Conservation (phyloP, 2,113 vertebrate genomes). For the Triplophysa rosa region DNA sequence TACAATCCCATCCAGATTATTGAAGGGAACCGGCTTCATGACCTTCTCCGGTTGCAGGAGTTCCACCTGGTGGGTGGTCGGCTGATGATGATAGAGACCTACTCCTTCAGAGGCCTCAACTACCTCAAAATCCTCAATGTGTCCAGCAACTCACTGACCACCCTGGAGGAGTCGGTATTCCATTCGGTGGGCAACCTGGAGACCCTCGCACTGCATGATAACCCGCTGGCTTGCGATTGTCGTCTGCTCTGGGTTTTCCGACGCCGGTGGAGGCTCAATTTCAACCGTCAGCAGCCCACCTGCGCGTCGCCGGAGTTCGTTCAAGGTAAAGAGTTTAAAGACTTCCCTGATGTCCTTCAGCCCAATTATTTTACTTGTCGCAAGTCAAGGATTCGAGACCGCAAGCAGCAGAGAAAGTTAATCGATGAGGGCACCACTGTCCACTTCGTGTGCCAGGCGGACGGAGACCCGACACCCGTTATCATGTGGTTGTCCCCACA, state of each 20-base stretch:
- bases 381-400: slow-evolving; percentile 91
- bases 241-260: slow-evolving; percentile 96
- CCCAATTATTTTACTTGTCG: slow-evolving; percentile 97
- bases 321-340: slow-evolving; percentile 98
- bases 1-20: slow-evolving; percentile 93
- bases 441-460: slow-evolving; percentile 92
- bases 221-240: slow-evolving; percentile 96
- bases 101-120: slow-evolving; percentile 93
- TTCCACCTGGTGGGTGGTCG: slow-evolving; percentile 94
- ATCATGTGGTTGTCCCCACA: slow-evolving; percentile 96
- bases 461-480: slow-evolving; percentile 90
- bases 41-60: slow-evolving; percentile 93
- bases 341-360: slow-evolving; percentile 91
- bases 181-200: slow-evolving; percentile 96
- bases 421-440: slow-evolving; percentile 95
- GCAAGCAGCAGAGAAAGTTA: slow-evolving; percentile 91
- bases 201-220: slow-evolving; percentile 91
- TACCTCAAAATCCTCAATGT: slow-evolving; percentile 95
- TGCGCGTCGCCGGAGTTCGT: slow-evolving; percentile 93
- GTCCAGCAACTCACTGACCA: slow-evolving; percentile 89
- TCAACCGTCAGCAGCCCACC: slow-evolving; percentile 93
- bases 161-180: slow-evolving; percentile 93
- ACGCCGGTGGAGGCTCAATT: slow-evolving; percentile 94
- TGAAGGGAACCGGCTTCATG: slow-evolving; percentile 93
- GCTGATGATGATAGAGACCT: slow-evolving; percentile 88